These are phyloP conservation scores for Penelope pileata DNA, from an alignment of 2,113 vertebrate genomes.

Conservation along the genomic window DNA sequence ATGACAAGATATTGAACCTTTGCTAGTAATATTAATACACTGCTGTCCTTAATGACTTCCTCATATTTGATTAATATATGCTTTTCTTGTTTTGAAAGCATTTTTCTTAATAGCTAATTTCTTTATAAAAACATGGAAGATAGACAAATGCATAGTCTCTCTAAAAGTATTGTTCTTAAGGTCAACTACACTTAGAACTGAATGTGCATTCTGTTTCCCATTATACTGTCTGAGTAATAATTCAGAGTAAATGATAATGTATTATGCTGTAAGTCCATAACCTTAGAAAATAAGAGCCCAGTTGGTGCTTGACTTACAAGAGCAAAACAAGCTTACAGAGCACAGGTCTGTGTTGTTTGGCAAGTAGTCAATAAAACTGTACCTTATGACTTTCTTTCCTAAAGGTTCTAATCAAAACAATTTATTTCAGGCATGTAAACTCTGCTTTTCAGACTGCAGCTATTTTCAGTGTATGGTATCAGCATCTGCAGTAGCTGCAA, in stretches of 20 bases:
- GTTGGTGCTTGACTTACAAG: conserved; percentile 77
- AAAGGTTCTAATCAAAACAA: conserved; percentile 86
- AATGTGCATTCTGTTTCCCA: conserved; percentile 51
- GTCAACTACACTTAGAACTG: conserved; percentile 29
- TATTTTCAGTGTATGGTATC: conserved; percentile 69
- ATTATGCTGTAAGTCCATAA: conserved; percentile 65
- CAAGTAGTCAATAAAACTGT: conserved; percentile 84
- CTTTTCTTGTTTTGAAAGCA: neutral
- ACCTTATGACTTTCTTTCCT: conserved; percentile 84
- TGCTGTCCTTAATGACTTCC: neutral
- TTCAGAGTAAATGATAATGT: conserved; percentile 72
- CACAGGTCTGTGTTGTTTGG: conserved; percentile 75
- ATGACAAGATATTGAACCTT: neutral
- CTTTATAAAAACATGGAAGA: neutral
- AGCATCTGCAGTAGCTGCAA: conserved; percentile 20
- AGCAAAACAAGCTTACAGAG: conserved; percentile 77
- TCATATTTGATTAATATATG: neutral
- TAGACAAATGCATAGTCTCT: neutral
- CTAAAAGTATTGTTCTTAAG: conserved; percentile 6
- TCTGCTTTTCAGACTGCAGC: conserved; percentile 73
- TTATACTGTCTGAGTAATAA: conserved; percentile 44
- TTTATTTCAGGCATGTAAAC: conserved; percentile 84
- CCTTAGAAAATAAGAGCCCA: conserved; percentile 74
- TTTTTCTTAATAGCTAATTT: neutral
- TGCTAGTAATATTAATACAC: neutral